Evolutionary conservation across 2,797 vertebrate genomes (phyloP), one percentile per base, ranked within the genome.

Genomic region (Cossypha dichroa): DNA sequence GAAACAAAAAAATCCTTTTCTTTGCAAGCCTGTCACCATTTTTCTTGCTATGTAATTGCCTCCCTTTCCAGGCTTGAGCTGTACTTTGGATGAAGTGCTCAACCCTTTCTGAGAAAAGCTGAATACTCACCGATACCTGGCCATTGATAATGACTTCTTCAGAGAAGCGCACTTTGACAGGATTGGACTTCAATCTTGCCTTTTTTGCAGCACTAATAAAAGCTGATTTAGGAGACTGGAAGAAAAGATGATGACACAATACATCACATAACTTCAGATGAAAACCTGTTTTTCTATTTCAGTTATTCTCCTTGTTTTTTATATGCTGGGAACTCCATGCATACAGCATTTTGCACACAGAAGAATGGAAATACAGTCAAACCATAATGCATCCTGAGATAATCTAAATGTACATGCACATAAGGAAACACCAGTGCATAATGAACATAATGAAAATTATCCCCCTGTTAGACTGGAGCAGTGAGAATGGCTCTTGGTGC

Each of bases 161-260:
- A 4, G 99, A 99, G 83, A 99, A 99, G 93, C 99, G 98, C 85
- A 99, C 99, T 98, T 99, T 99, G 85, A 99, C 99, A 28, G 99
- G 99, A 97, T 99, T 99, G 79, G 99, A 99, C 98, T 99, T 99
- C 98, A 99, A 99, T 97, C 99, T 99, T 97, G 99, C 99, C 97
- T 99, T 99, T 98, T 99, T 99, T 96, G 99, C 99, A 97, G 99
- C 99, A 93, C 99, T 99, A 98, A 99, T 99, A 98, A 99, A 99
- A 95, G 99, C 99, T 73, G 99, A 99, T 98, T 99, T 99, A 88
- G 99, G 99, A 94, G 99, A 99, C 99, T 99, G 97, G 74, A 97
- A 97, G 87, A 89, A 77, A 96, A 83, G 75, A 94, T 45, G 40
- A 93, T 85, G 56, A 87, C 78, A 83, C 89, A 52, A 85, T 88